These are phyloP conservation scores for Brotula barbata DNA, from an alignment of 2,797 vertebrate species.

Conservation along the genomic window DNA sequence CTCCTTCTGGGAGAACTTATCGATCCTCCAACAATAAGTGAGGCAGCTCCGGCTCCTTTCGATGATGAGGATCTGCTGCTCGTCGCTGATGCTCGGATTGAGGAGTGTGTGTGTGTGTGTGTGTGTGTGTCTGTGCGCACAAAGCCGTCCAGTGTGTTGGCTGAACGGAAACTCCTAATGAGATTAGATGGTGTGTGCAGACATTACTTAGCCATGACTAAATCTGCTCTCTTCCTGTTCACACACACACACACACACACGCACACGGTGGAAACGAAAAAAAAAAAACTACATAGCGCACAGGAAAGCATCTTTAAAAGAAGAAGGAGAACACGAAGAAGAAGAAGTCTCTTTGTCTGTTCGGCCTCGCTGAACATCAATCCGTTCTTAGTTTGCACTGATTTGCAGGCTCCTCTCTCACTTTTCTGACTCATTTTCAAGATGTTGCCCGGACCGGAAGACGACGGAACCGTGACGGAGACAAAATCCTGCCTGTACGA, in stretches of 20 bases:
- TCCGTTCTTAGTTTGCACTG: conserved; percentile 26
- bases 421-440: conserved; percentile 90
- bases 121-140: conserved; percentile 68
- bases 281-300: conserved; percentile 81
- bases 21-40: too few relatives aligned
- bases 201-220: conserved; percentile 96
- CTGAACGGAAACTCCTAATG: conserved; percentile 96
- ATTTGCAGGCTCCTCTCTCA: conserved; percentile 27
- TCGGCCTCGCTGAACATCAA: too few relatives aligned
- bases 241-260: too few relatives aligned
- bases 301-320: conserved; percentile 60
- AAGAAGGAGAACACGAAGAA: too few relatives aligned
- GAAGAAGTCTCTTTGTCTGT: too few relatives aligned
- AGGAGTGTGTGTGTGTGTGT: conserved; percentile 40
- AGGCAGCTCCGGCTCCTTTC: too few relatives aligned
- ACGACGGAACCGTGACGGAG: conserved; percentile 81
- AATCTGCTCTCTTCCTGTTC: conserved; percentile 93
- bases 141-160: conserved; percentile 91
- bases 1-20: not conserved
- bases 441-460: conserved; percentile 95
- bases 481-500: conserved; percentile 41
- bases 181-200: conserved; percentile 95
- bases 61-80: too few relatives aligned
- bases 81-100: conserved; percentile 66
- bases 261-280: too few relatives aligned